These are phyloP conservation scores for Pseudomyrmex cubaensis DNA, from an alignment of 1,140 invertebrate genomes.

Conservation along the genomic window DNA sequence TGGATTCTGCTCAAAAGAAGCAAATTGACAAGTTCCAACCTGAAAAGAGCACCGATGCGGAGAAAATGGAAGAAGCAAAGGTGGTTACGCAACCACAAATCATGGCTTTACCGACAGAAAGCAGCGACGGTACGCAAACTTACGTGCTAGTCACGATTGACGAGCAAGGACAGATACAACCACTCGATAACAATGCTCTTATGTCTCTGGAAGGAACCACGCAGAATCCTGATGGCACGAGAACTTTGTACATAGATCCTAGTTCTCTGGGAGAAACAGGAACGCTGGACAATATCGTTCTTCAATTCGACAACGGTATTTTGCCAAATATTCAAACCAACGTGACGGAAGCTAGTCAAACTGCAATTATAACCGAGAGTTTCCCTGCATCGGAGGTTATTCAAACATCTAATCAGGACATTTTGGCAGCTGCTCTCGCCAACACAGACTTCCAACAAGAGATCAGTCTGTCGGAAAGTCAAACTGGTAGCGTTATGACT, in stretches of 20 bases:
- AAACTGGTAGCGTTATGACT: constrained; percentile 74
- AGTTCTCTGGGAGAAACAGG: constrained; percentile 77
- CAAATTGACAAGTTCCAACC: constrained; percentile 79
- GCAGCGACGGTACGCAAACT: constrained; percentile 88
- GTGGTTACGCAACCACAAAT: constrained; percentile 87
- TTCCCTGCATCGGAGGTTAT: constrained; percentile 72
- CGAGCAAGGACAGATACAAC: constrained; percentile 89
- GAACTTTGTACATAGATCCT: constrained; percentile 82
- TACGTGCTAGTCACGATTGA: constrained; percentile 88
- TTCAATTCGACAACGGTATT: constrained; percentile 82
- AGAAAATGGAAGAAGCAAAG: constrained; percentile 78
- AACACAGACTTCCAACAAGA: constrained; percentile 91
- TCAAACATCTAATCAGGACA: constrained; percentile 87
- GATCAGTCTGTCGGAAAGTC: constrained; percentile 79
- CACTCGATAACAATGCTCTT: constrained; percentile 89
- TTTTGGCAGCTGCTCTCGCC: constrained; percentile 90
- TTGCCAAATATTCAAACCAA: constrained; percentile 72
- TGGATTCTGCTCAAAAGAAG: constrained; percentile 54
- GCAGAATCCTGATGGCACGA: constrained; percentile 79
- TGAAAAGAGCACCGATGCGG: constrained; percentile 51
- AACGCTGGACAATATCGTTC: constrained; percentile 83
- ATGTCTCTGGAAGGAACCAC: constrained; percentile 81
- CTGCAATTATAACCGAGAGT: constrained; percentile 72
- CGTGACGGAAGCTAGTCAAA: constrained; percentile 61
- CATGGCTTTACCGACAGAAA: constrained; percentile 89